Conservation (phyloP, 2,797 vertebrate genomes). For the Siniperca scherzeri region DNA sequence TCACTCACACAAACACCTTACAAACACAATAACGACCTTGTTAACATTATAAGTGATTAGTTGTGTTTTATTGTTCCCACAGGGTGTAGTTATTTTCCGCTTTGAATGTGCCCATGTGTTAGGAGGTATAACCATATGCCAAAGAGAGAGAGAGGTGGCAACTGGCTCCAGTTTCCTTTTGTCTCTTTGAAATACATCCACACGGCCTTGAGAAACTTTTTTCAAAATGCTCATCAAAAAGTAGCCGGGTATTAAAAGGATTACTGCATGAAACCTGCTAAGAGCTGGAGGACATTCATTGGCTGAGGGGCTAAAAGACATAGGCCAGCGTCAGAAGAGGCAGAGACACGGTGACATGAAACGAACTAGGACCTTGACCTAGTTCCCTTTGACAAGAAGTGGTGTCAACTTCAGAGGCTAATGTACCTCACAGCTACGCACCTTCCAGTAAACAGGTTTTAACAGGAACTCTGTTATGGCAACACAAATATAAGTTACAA, state of each 20-base stretch:
- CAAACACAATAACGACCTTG: constrained; percentile 70
- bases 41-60: constrained; percentile 74
- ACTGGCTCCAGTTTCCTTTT: constrained; percentile 79
- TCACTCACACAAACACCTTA: constrained; percentile 56
- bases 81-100: constrained; percentile 75
- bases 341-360: constrained; percentile 46
- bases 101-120: constrained; percentile 70
- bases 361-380: constrained; percentile 67
- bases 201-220: constrained; percentile 60
- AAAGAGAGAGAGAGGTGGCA: constrained; percentile 73
- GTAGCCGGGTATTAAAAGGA: constrained; percentile 67
- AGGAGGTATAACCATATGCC: constrained; percentile 76
- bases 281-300: constrained; percentile 56
- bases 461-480: constrained; percentile 58
- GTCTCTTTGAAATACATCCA: constrained; percentile 79
- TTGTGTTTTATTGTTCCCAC: constrained; percentile 79
- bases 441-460: constrained; percentile 69
- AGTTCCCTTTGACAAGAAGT: constrained; percentile 58
- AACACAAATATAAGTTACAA: constrained; percentile 58
- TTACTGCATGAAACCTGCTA: constrained; percentile 58
- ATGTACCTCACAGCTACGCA: constrained; percentile 40
- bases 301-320: constrained; percentile 63
- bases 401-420: constrained; percentile 64
- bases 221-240: constrained; percentile 68
- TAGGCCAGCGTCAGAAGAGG: constrained; percentile 38